Conservation (phyloP, 2,113 vertebrate species). For the Butastur rufipennis region DNA sequence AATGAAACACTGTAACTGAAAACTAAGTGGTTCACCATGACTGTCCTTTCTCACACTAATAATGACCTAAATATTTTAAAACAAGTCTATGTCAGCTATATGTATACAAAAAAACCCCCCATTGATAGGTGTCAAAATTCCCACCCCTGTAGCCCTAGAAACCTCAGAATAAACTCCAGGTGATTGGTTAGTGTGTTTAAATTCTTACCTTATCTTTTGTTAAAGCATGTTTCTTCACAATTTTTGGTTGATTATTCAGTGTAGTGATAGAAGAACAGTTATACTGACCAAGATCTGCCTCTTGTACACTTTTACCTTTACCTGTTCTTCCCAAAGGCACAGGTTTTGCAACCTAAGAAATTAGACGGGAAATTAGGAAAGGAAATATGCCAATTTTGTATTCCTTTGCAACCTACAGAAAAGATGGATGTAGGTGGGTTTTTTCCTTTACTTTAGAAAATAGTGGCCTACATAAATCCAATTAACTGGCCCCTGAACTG, state of each 20-base stretch:
- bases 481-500: not conserved
- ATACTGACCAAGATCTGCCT: conserved; percentile 72
- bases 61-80: not conserved
- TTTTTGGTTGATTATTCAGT: conserved; percentile 71
- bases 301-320: conserved; percentile 73
- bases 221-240: conserved; percentile 75
- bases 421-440: not conserved
- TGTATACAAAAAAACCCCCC: not conserved
- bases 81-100: not conserved
- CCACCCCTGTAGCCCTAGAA: not conserved
- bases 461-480: not conserved
- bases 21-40: not conserved
- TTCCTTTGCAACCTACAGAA: not conserved
- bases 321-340: conserved; percentile 80
- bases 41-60: not conserved
- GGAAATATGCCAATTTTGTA: not conserved
- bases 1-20: not conserved
- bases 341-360: conserved; percentile 88
- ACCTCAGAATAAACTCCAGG: not conserved
- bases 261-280: conserved; percentile 54
- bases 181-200: not conserved
- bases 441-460: not conserved
- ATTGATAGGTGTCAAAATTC: not conserved
- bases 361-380: conserved; percentile 17
- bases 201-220: conserved; percentile 76